Evolutionary conservation across 2,888 invertebrate genomes (phyloP).

Genomic region (Idaea dimidiata): DNA sequence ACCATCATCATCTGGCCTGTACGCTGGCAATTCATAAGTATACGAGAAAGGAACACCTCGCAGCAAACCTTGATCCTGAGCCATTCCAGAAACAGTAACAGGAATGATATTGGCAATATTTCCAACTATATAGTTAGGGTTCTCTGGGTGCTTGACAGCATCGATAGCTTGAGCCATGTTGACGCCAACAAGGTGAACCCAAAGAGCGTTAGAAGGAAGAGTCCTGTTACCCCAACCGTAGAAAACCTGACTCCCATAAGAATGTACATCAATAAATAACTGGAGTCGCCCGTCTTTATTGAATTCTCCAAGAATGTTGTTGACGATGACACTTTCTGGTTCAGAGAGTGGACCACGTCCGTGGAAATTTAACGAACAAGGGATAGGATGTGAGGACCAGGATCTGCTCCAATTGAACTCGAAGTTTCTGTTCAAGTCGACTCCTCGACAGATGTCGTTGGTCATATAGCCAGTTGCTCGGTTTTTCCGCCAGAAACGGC

Average conservation of each 20-base stretch:
- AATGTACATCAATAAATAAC: slow-evolving; percentile 87
- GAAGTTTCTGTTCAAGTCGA: slow-evolving; percentile 89
- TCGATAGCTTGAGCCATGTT: slow-evolving; percentile 68
- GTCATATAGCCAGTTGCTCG: slow-evolving; percentile 55
- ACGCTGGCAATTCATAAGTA: slow-evolving; percentile 82
- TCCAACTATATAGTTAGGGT: slow-evolving; percentile 72
- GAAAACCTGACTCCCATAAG: slow-evolving; percentile 84
- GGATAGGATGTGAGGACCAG: slow-evolving; percentile 54
- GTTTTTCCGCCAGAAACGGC: slow-evolving; percentile 85
- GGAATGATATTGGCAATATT: slow-evolving; percentile 62
- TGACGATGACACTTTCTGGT: slow-evolving; percentile 81
- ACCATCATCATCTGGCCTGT: slow-evolving; percentile 45
- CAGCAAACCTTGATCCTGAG: slow-evolving; percentile 82
- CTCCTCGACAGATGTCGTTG: slow-evolving; percentile 79
- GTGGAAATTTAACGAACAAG: slow-evolving; percentile 83
- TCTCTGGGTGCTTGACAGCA: slow-evolving; percentile 60
- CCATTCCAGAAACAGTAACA: slow-evolving; percentile 82
- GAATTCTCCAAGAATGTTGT: slow-evolving; percentile 76
- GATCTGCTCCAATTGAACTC: slow-evolving; percentile 83
- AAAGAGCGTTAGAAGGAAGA: slow-evolving; percentile 72
- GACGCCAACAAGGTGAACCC: slow-evolving; percentile 58
- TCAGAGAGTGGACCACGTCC: slow-evolving; percentile 84
- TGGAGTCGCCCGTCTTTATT: slow-evolving; percentile 61
- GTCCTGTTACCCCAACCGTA: slow-evolving; percentile 60
- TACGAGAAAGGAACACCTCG: slow-evolving; percentile 78